A percentile compares a stretch with the other conserved stretches of the same genome.
These are phyloP conservation scores for Elephas maximus DNA, from an alignment of 2,113 vertebrate genomes.

Conservation along the genomic window DNA sequence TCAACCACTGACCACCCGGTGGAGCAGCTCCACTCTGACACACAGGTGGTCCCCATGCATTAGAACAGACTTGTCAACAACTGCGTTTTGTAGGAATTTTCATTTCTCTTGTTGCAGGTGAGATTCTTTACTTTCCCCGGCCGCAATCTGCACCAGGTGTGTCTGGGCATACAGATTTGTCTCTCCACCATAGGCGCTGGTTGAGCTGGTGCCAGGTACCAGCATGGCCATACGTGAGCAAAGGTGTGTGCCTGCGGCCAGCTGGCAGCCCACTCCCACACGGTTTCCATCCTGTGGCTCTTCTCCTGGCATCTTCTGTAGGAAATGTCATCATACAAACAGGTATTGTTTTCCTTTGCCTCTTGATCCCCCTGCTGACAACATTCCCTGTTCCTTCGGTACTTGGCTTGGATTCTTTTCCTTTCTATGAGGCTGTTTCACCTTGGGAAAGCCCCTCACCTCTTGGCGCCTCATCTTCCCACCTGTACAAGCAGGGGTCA, in stretches of 20 bases:
- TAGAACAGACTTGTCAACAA: neutral
- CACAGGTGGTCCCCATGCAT: neutral
- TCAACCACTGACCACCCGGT: neutral
- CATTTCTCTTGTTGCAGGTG: neutral
- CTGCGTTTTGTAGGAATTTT: neutral
- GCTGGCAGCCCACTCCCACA: rapidly evolving
- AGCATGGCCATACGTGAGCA: rapidly evolving
- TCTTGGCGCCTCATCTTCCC: neutral
- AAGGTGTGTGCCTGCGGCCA: neutral
- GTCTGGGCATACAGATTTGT: neutral
- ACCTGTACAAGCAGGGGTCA: too few species aligned
- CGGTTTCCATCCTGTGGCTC: neutral
- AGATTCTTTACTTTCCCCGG: neutral
- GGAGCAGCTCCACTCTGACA: neutral
- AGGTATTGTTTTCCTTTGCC: too few species aligned
- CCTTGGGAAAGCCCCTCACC: neutral
- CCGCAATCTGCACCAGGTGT: neutral
- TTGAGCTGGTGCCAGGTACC: neutral
- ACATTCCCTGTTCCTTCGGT: neutral
- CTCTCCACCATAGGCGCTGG: rapidly evolving
- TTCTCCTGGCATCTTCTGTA: neutral
- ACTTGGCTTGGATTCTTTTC: neutral
- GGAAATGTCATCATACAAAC: neutral
- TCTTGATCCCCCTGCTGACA: neutral
- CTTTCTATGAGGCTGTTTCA: rapidly evolving